Evolutionary conservation across 2,797 vertebrate genomes (phyloP).

Genomic region (Rhinogobio ventralis): DNA sequence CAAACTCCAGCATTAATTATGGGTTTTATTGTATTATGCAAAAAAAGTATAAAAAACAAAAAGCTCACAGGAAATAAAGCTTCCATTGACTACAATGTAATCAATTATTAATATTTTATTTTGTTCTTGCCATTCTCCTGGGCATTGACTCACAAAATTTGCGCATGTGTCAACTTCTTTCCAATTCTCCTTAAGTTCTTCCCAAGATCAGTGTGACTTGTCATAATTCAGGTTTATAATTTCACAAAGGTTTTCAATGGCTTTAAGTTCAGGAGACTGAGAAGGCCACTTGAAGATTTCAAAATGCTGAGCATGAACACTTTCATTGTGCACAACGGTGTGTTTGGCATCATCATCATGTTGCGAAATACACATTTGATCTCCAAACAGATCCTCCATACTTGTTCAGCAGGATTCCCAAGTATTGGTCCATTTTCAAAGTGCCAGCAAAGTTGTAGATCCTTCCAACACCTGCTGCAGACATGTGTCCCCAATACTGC

Average conservation of each 20-base stretch:
- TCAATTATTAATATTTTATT: not conserved
- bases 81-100: not conserved
- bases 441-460: not conserved
- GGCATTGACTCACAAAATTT: not conserved
- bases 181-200: not conserved
- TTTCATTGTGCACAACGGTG: not conserved
- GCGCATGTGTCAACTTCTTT: not conserved
- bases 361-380: not conserved
- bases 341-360: not conserved
- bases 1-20: not conserved
- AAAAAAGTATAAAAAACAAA: not conserved
- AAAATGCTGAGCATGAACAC: not conserved
- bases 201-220: not conserved
- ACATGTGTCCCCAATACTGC: too few relatives aligned
- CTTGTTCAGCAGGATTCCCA: not conserved
- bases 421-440: not conserved
- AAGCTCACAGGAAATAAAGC: not conserved
- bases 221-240: not conserved
- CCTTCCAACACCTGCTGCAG: not conserved
- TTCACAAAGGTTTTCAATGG: not conserved
- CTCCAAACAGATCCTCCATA: not conserved
- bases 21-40: not conserved
- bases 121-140: not conserved
- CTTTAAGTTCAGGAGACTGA: not conserved
- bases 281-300: not conserved